Conservation (phyloP, 2,888 invertebrate species). For the Podotricha telesiphe region DNA sequence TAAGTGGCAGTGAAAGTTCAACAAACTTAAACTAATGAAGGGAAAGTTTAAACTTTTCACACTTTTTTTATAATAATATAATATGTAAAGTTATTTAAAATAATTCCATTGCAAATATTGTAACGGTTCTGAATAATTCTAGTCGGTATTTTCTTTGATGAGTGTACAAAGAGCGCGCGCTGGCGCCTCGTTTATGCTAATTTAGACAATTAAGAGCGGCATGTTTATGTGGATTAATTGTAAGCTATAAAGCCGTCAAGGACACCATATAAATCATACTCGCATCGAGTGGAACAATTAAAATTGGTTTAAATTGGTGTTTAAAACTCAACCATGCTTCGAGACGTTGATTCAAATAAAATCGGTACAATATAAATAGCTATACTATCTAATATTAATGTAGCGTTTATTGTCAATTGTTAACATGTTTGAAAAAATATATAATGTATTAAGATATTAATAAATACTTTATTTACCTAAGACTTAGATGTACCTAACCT, state of each 20-base stretch:
- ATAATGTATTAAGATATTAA: too few relatives aligned
- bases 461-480: too few relatives aligned
- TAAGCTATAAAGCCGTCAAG: background rate
- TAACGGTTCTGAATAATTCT: constrained; percentile 34
- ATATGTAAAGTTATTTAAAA: constrained; percentile 1
- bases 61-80: too few relatives aligned
- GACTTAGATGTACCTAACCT: too few relatives aligned
- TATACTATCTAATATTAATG: too few relatives aligned
- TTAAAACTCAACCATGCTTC: background rate
- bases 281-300: background rate
- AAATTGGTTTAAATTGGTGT: background rate
- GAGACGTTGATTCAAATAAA: too few relatives aligned
- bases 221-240: constrained; percentile 52
- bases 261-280: constrained; percentile 1
- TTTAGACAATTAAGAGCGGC: constrained; percentile 69
- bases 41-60: background rate
- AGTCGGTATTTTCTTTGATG: constrained; percentile 62
- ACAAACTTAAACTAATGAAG: background rate
- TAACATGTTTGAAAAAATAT: too few relatives aligned
- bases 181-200: constrained; percentile 65
- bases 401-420: too few relatives aligned
- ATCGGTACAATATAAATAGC: too few relatives aligned
- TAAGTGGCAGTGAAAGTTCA: background rate
- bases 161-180: constrained; percentile 65
- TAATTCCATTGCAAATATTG: constrained; percentile 4